Percentiles rank a stretch among this genome's conserved stretches.
Evolutionary conservation across 2,113 vertebrate genomes (phyloP).

Genomic region (Thamnophis sirtalis): DNA sequence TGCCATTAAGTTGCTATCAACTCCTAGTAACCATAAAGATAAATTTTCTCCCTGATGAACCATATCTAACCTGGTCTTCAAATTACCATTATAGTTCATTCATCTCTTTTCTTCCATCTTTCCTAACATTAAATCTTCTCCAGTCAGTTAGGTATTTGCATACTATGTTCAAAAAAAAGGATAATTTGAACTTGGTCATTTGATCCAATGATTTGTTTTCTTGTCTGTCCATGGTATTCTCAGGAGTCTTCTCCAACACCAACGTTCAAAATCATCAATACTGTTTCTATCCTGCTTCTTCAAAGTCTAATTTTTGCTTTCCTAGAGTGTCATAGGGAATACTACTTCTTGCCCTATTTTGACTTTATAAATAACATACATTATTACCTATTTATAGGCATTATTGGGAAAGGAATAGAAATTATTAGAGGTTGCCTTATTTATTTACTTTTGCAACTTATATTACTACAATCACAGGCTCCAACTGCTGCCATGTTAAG

Average conservation of each 20-base stretch:
- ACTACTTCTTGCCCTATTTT: background rate
- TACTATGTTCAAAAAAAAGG: background rate
- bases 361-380: background rate
- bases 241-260: background rate
- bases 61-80: background rate
- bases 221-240: background rate
- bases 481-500: background rate
- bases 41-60: background rate
- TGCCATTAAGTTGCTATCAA: background rate
- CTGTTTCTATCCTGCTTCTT: background rate
- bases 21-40: background rate
- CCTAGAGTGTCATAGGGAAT: background rate
- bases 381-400: background rate
- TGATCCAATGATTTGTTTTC: background rate
- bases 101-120: background rate
- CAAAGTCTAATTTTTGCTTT: background rate
- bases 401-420: background rate
- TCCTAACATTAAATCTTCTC: background rate
- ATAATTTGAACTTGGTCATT: background rate
- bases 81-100: background rate
- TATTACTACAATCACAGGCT: background rate
- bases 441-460: background rate
- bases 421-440: background rate
- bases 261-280: background rate
- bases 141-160: background rate